Evolutionary conservation across 2,797 vertebrate genomes (phyloP).

Genomic region (Novumbra hubbsi): DNA sequence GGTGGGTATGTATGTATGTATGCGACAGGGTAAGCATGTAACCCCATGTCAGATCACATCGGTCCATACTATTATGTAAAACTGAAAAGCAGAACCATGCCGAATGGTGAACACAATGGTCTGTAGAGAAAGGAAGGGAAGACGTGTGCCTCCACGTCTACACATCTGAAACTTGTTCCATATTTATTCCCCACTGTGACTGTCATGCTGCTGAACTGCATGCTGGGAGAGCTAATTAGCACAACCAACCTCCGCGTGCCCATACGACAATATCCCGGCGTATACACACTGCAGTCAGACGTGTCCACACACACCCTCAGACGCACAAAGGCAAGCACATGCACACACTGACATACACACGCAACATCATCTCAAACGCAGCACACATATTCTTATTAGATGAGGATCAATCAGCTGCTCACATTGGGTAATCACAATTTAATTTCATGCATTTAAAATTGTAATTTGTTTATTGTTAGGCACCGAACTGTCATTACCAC

Average conservation of each 20-base stretch:
- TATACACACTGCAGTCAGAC: conserved; percentile 54
- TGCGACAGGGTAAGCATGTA: neutral
- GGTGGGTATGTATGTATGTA: too few species aligned
- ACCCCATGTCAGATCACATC: neutral
- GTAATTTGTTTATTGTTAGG: conserved; percentile 67
- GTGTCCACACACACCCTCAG: conserved; percentile 3
- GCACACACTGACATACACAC: conserved; percentile 42
- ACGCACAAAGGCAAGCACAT: conserved; percentile 6
- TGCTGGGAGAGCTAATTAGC: conserved; percentile 80
- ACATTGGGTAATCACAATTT: conserved; percentile 63
- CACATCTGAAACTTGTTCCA: conserved; percentile 64
- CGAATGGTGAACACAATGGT: conserved; percentile 5
- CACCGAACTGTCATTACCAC: conserved; percentile 59
- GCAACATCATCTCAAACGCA: conserved; percentile 18
- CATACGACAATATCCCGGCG: conserved; percentile 58
- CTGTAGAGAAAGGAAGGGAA: conserved; percentile 22
- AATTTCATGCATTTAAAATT: conserved; percentile 70
- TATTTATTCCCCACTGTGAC: conserved; percentile 72
- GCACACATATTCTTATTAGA: conserved; percentile 50
- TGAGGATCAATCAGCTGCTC: conserved; percentile 66
- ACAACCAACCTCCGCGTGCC: conserved; percentile 68
- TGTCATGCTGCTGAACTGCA: conserved; percentile 69
- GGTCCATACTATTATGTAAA: neutral
- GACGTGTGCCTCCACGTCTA: conserved; percentile 50
- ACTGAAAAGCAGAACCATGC: neutral